Base-by-base conservation (phyloP, 2,113 vertebrate species). In the Gasterosteus aculeatus region DNA sequence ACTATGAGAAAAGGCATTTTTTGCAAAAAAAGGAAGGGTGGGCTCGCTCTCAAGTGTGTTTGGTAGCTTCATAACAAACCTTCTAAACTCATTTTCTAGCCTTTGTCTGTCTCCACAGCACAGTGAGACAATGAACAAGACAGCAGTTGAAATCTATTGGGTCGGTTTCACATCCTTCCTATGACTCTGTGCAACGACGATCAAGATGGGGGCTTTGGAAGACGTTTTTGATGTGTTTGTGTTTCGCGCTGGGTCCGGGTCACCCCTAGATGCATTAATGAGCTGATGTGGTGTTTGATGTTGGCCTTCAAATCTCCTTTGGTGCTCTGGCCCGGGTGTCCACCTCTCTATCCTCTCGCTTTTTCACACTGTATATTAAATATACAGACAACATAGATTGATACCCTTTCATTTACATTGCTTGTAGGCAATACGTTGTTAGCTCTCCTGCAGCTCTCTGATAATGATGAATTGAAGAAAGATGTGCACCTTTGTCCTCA, bases 291-390 rank as follows among this genome's bases (percentile, higher is more conserved):
- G 12, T n/a, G 74, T 93, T 92, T 91, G 88, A 92, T 89, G 89
- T 92, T 78, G 88, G 88, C 89, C 91, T 90, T 93, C 78, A 86
- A 87, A 82, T 87, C 80, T 91, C 81, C 88, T 87, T 89, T 89
- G 80, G 78, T 69, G 51, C 81, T 77, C 42, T 71, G 86, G 86
- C 80, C 81, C 69, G 18, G 35, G 81, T 72, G 88, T 86, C 86
- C 67, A 61, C 70, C 77, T 53, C 66, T 78, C 62, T 26, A 65
- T 75, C 69, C 72, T 53, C 65, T 39, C 22, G 61, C 63, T 67
- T 67, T 67, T 78, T 81, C 33, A 58, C 65, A 39, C 60, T 41
- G 62, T 65, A 26, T 26, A 26, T 57, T 63, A 47, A 54, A 75
- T 69, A 56, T 73, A 62, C 77, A 69, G 61, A 72, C 82, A 54